A percentile compares a stretch with the other conserved stretches of the same genome.
Evolutionary conservation across 1,140 invertebrate species (phyloP).

Genomic region (Ganaspis sp.): DNA sequence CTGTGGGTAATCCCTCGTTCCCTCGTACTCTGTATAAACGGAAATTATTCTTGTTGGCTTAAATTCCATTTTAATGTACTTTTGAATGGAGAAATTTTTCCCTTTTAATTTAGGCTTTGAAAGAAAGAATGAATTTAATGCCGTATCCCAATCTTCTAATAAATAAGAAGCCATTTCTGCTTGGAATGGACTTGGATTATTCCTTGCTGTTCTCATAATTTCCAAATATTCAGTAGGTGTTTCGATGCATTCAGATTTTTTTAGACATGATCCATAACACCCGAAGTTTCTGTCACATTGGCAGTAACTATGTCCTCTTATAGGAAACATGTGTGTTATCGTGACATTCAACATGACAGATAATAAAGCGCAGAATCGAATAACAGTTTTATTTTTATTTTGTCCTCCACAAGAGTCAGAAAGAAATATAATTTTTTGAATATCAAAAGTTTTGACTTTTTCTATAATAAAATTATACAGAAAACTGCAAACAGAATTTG

Average conservation of each 20-base stretch:
- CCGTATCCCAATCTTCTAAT: not conserved
- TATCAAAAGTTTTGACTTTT: not conserved
- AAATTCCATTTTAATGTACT: conserved; percentile 25
- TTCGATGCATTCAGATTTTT: not conserved
- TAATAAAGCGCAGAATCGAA: not conserved
- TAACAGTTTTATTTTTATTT: conserved; percentile 3
- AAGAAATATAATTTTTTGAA: not conserved
- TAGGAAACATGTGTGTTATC: not conserved
- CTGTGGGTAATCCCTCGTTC: not conserved
- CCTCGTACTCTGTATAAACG: conserved; percentile 30
- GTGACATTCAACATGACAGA: not conserved
- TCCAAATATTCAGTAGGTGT: not conserved
- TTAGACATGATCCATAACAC: not conserved
- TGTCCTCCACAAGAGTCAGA: not conserved
- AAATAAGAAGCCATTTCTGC: not conserved
- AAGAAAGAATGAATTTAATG: not conserved
- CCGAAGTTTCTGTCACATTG: not conserved
- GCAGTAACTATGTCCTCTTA: not conserved
- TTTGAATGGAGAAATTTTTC: conserved; percentile 25
- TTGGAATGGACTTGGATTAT: not conserved
- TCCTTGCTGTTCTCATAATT: not conserved
- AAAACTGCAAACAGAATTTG: conserved; percentile 38
- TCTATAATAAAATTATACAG: conserved; percentile 32
- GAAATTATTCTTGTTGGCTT: conserved; percentile 12
- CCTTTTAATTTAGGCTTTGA: not conserved